Evolutionary conservation across 2,797 vertebrate species (phyloP), one percentile per base, ranked within the genome.

Genomic region (Poeciliopsis turneri): DNA sequence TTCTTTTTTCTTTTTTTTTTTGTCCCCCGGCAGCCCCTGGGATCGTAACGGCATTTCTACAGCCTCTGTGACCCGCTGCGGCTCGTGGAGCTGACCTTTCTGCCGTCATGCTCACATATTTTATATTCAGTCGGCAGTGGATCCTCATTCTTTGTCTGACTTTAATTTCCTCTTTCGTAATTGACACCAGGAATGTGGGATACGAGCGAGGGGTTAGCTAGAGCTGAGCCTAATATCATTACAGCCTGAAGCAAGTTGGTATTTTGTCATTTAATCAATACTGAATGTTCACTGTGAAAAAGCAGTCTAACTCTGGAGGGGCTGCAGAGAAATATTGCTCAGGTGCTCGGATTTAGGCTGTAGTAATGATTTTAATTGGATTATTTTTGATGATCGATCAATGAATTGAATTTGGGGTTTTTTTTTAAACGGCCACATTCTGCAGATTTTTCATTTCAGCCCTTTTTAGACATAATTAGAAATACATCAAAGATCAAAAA

Each of bases 1-100:
- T 66, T 41, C 3, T 33, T 33, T 33, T 39, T 66, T 39, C 39
- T 23, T 68, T 49, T 49, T 49, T 23, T 23, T 8, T 8, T 41
- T 90, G 81, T 87, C 87, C 82, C 75, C 64, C 81, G 75, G 78
- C 82, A 66, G 90, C 89, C 83, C 82, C 20, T 1, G 74, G 79
- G 89, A 88, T 51, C 76, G 78, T 68, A 57, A 77, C 78, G 79
- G 88, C 85, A 84, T 91, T 90, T 90, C 76, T 79, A 77, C 83
- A 83, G 66, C 75, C 64, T 59, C 78, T 85, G 68, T 47, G 75
- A 90, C 75, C 61, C 9, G 4, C 74, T 71, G 51, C 75, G 81
- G 86, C 88, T 83, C 59, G 39, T 45, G 53, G 85, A 80, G 76
- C 83, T 89, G 88, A 94, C 91, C 90, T 92, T 93, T 92, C 80